These are phyloP conservation scores for Cydia pomonella DNA, from an alignment of 1,140 invertebrate genomes.

Conservation along the genomic window DNA sequence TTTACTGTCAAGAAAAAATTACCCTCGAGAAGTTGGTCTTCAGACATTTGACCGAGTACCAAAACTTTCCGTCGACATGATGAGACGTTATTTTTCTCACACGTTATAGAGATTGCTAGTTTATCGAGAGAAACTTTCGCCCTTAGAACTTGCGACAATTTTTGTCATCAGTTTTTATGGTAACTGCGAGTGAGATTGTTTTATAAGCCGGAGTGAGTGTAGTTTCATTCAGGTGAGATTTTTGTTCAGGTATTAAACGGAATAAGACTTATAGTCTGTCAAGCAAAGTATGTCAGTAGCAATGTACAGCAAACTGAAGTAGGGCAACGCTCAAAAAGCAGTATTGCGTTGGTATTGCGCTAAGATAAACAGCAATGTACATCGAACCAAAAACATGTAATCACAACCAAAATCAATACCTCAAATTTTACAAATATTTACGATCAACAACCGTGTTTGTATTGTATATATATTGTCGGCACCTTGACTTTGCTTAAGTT, in stretches of 20 bases:
- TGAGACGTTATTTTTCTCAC: conserved; percentile 23
- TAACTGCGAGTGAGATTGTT: conserved; percentile 12
- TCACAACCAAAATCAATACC: too few relatives aligned
- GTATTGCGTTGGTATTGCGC: too few relatives aligned
- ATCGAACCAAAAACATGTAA: too few relatives aligned
- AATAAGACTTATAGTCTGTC: background rate
- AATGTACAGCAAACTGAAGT: too few relatives aligned
- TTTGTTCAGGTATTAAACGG: conserved; percentile 13
- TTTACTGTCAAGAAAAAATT: background rate
- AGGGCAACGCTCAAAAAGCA: too few relatives aligned
- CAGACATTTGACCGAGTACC: conserved; percentile 26
- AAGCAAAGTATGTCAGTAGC: too few relatives aligned
- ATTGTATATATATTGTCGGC: too few relatives aligned
- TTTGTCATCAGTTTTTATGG: conserved; percentile 26
- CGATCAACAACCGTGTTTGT: too few relatives aligned
- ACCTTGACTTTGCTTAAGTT: too few relatives aligned
- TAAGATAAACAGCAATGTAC: too few relatives aligned
- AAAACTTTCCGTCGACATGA: background rate
- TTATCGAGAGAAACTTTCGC: conserved; percentile 19
- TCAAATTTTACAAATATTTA: too few relatives aligned
- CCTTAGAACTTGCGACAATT: conserved; percentile 21
- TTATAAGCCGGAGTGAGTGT: conserved; percentile 10
- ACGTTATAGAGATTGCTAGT: conserved; percentile 22
- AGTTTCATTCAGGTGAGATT: conserved; percentile 18
- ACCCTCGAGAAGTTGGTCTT: background rate